phyloP scores from a whole-genome alignment of 2,888 invertebrate species.

The Protula sp. region DNA sequence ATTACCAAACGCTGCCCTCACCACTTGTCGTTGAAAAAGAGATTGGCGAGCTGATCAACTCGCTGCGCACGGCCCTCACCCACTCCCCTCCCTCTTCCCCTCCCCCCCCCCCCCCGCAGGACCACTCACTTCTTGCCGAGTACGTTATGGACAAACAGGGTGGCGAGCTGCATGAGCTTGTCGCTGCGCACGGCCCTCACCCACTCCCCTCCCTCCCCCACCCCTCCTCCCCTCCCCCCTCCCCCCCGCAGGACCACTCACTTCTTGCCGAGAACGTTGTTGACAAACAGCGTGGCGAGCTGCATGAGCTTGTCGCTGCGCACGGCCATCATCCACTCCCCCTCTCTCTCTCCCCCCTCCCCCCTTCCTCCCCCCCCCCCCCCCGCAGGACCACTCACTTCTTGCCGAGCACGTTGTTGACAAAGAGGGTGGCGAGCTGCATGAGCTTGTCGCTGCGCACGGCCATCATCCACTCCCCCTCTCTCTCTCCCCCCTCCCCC shows the following conservation, averaged over 20 bases:
- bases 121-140: conserved; percentile 35
- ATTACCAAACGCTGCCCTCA: conserved; percentile 27
- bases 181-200: conserved; percentile 49
- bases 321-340: conserved; percentile 46
- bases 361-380: no score
- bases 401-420: conserved; percentile 41
- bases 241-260: no score
- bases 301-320: conserved; percentile 49
- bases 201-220: no score
- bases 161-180: conserved; percentile 45
- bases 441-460: conserved; percentile 48
- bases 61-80: conserved; percentile 47
- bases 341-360: no score
- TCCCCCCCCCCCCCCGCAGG: no score
- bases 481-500: no score
- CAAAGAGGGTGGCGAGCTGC: conserved; percentile 44
- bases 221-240: no score
- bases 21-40: conserved; percentile 43
- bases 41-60: conserved; percentile 45
- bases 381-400: conserved; percentile 15
- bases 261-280: conserved; percentile 39
- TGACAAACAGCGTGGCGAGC: conserved; percentile 42
- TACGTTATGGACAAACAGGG: conserved; percentile 40
- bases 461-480: conserved; percentile 45
- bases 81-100: no score